Evolutionary conservation across 2,888 invertebrate species (phyloP).

Genomic region (Melinaea marsaeus): DNA sequence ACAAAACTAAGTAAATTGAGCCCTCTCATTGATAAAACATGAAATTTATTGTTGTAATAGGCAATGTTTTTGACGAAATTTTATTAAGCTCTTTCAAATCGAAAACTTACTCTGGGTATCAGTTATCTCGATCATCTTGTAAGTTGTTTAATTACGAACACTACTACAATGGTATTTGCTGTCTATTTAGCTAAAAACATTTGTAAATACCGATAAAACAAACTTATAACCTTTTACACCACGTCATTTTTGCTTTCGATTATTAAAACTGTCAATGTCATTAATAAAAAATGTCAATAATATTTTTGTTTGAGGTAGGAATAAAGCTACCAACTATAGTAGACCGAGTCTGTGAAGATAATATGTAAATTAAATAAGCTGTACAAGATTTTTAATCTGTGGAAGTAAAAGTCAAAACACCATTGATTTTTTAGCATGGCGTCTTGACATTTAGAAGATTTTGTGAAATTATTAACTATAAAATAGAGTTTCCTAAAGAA

Average conservation of each 20-base stretch:
- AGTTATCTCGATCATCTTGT: conserved; percentile 88
- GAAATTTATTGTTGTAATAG: conserved; percentile 14
- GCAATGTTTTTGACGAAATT: conserved; percentile 6
- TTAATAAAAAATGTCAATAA: not conserved
- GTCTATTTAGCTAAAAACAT: conserved; percentile 40
- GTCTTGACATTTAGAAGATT: conserved; percentile 1
- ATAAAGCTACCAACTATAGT: too few species aligned
- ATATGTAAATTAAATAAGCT: not conserved
- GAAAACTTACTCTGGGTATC: conserved; percentile 88
- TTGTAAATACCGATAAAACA: conserved; percentile 50
- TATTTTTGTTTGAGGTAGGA: too few species aligned
- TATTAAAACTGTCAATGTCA: conserved; percentile 35
- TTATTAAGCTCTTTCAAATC: conserved; percentile 17
- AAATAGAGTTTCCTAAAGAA: not conserved
- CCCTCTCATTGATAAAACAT: conserved; percentile 25
- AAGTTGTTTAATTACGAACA: conserved; percentile 28
- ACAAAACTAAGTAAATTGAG: not conserved
- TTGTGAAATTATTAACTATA: not conserved
- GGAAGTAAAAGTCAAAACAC: not conserved
- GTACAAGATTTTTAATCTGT: not conserved
- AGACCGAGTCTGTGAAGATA: not conserved
- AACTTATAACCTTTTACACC: conserved; percentile 59
- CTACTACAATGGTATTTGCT: conserved; percentile 26
- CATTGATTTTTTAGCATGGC: conserved; percentile 5
- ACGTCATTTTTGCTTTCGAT: conserved; percentile 61